Evolutionary conservation across 2,888 invertebrate species (phyloP).

Genomic region (Leucozona laternaria): DNA sequence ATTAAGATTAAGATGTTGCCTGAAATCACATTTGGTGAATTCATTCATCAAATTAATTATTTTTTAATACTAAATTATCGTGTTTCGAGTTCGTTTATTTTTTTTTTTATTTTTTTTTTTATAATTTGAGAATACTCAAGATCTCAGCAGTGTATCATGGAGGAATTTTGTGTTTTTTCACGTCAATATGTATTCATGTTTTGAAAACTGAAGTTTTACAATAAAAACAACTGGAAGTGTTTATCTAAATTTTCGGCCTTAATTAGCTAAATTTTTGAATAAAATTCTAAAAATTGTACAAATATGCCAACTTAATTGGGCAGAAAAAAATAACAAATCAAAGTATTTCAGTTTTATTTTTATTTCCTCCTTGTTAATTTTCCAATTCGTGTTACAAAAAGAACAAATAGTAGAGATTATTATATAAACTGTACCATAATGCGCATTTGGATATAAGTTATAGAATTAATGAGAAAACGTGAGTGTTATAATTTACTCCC

Average conservation of each 20-base stretch:
- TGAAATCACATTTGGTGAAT: conserved; percentile 1
- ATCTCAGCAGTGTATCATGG: conserved; percentile 67
- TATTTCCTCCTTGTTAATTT: conserved; percentile 23
- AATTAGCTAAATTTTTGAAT: conserved; percentile 65
- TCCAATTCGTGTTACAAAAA: conserved; percentile 15
- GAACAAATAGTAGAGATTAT: conserved; percentile 53
- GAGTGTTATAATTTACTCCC: conserved; percentile 29
- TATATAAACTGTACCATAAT: conserved; percentile 50
- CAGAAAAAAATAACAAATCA: background rate
- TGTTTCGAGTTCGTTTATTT: conserved; percentile 50
- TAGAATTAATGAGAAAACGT: conserved; percentile 31
- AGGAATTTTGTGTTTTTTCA: conserved; percentile 44
- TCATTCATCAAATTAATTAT: conserved; percentile 34
- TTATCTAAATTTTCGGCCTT: conserved; percentile 66
- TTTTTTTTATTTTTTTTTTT: conserved; percentile 25
- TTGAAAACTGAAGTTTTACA: conserved; percentile 22
- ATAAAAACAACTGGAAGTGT: conserved; percentile 16
- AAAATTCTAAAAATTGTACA: conserved; percentile 44
- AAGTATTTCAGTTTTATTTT: conserved; percentile 21
- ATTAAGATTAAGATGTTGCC: conserved; percentile 36
- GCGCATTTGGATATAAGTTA: conserved; percentile 52
- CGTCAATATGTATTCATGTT: conserved; percentile 34
- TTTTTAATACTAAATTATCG: conserved; percentile 36
- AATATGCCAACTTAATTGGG: conserved; percentile 32
- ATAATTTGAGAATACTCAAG: conserved; percentile 74